Evolutionary conservation across 2,797 vertebrate genomes (phyloP).

Genomic region (Gephyroberyx darwinii): DNA sequence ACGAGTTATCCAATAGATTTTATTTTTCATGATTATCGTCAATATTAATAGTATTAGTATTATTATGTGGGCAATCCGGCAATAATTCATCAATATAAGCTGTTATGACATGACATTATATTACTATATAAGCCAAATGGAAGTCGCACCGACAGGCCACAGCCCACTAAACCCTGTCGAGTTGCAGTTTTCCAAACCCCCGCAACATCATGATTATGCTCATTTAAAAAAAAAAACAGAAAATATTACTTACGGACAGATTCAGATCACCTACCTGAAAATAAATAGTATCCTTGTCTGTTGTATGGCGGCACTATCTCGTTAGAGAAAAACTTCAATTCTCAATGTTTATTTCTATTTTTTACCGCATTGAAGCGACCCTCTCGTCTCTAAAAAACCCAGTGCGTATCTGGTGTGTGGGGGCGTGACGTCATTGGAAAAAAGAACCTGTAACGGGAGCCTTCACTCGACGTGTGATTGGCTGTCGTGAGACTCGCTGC

Average conservation of each 20-base stretch:
- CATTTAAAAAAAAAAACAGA: background rate
- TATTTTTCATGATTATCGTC: no score
- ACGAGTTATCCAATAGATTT: no score
- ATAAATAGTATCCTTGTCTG: background rate
- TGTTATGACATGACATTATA: background rate
- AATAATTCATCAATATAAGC: no score
- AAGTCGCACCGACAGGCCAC: conserved; percentile 66
- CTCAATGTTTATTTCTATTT: conserved; percentile 6
- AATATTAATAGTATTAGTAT: no score
- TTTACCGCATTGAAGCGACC: conserved; percentile 52
- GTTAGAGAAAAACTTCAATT: background rate
- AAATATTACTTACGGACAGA: background rate
- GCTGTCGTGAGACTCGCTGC: background rate
- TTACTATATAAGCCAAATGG: background rate
- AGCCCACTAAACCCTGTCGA: conserved; percentile 21
- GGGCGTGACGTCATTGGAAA: conserved; percentile 64
- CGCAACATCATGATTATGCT: conserved; percentile 32
- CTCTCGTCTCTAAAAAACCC: conserved; percentile 9
- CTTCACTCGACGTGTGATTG: conserved; percentile 47
- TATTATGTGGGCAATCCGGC: no score
- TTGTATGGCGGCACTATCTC: background rate
- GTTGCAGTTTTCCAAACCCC: conserved; percentile 2
- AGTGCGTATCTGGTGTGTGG: conserved; percentile 35
- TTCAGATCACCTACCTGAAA: conserved; percentile 55
- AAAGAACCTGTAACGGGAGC: background rate